phyloP scores from a whole-genome alignment of 2,888 invertebrate species.

The Chloroclysta siterata region DNA sequence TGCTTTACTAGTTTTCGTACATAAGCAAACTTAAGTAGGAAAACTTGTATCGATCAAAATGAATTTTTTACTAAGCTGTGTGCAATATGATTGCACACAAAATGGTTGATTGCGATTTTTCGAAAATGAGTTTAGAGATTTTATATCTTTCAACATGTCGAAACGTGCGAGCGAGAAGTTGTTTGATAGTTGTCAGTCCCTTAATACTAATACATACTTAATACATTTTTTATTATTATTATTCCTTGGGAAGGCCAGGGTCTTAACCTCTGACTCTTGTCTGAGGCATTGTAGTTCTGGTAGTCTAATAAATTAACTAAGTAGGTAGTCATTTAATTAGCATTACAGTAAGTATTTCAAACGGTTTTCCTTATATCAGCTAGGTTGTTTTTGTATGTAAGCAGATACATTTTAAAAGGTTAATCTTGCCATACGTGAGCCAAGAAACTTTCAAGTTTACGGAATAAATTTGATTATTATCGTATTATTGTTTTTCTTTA shows the following conservation, averaged over 20 bases:
- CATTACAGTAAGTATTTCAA: conserved; percentile 2
- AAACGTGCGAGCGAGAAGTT: too few species aligned
- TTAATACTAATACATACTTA: too few species aligned
- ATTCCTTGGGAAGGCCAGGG: neutral
- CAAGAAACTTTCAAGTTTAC: neutral
- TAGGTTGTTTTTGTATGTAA: neutral
- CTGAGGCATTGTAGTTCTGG: conserved; percentile 13
- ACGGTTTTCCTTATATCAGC: conserved; percentile 8
- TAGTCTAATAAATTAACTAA: conserved; percentile 18
- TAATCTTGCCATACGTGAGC: neutral
- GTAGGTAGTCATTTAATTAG: conserved; percentile 6
- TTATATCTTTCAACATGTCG: too few species aligned
- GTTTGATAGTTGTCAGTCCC: too few species aligned
- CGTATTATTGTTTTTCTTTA: neutral
- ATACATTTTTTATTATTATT: too few species aligned
- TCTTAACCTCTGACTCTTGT: neutral
- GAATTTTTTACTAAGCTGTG: too few species aligned
- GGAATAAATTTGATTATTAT: neutral
- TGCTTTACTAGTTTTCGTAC: too few species aligned
- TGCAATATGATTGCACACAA: too few species aligned
- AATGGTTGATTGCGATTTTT: too few species aligned
- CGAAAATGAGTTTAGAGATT: too few species aligned
- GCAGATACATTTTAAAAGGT: neutral
- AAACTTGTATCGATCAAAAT: too few species aligned
- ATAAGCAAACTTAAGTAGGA: too few species aligned